A percentile compares a stretch with the other conserved stretches of the same genome.
Evolutionary conservation across 2,797 vertebrate species (phyloP).

Genomic region (Balearica regulorum): DNA sequence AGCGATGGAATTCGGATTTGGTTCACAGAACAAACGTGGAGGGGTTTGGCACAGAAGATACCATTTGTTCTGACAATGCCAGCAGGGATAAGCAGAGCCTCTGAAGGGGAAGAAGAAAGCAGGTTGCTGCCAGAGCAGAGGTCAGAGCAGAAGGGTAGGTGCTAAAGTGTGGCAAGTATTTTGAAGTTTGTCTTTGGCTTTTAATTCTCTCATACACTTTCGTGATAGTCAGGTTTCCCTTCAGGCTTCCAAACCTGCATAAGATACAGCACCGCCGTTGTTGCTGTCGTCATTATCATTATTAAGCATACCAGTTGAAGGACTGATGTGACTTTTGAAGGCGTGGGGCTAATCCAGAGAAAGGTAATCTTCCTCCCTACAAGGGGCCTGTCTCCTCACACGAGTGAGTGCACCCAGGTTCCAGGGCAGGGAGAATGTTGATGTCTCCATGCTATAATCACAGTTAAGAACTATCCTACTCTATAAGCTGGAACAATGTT

Average conservation of each 20-base stretch:
- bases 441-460: background rate
- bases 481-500: background rate
- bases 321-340: background rate
- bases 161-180: background rate
- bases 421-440: background rate
- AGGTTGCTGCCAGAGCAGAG: background rate
- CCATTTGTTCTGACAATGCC: rapidly evolving
- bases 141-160: background rate
- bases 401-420: background rate
- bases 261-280: background rate
- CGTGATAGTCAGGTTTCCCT: background rate
- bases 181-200: background rate
- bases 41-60: background rate
- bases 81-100: background rate
- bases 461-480: background rate
- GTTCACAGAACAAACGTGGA: background rate
- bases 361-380: background rate
- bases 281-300: background rate
- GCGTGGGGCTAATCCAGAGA: background rate
- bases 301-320: background rate
- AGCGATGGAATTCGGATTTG: background rate
- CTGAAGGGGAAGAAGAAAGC: background rate
- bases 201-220: background rate
- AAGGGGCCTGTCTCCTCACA: background rate
- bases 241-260: background rate